Percentiles rank a stretch among this genome's conserved stretches.
Evolutionary conservation across 2,113 vertebrate species (phyloP).

Genomic region (Thermophis baileyi): DNA sequence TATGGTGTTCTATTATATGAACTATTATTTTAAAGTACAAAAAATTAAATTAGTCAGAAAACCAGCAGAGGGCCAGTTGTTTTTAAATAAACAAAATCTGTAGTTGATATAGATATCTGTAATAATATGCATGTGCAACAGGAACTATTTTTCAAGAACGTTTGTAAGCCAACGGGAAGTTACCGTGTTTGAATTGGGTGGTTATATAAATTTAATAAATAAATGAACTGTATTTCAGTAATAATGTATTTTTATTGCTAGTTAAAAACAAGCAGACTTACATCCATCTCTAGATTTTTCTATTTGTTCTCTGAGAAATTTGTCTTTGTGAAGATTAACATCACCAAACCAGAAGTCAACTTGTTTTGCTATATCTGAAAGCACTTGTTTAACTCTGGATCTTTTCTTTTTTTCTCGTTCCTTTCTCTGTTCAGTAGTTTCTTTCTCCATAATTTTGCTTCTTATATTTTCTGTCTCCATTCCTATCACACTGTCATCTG

Average conservation of each 20-base stretch:
- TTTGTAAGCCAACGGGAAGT: background rate
- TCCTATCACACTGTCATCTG: slow-evolving; percentile 61
- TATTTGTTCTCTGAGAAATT: slow-evolving; percentile 87
- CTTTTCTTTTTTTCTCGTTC: slow-evolving; percentile 94
- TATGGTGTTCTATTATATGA: background rate
- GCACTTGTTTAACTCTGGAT: slow-evolving; percentile 91
- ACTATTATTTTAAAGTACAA: background rate
- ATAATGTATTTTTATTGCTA: fast-evolving
- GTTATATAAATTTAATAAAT: background rate
- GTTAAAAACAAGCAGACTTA: slow-evolving; percentile 65
- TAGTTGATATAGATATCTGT: background rate
- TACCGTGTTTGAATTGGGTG: background rate
- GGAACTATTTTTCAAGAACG: background rate
- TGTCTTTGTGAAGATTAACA: slow-evolving; percentile 95
- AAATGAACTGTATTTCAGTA: background rate
- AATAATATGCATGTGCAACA: background rate
- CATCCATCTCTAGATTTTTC: slow-evolving; percentile 92
- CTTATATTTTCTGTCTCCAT: slow-evolving; percentile 69
- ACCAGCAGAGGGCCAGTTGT: background rate
- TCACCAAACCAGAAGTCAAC: slow-evolving; percentile 99
- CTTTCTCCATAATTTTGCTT: slow-evolving; percentile 62
- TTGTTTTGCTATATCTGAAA: slow-evolving; percentile 91
- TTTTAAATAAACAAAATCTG: background rate
- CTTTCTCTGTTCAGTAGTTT: slow-evolving; percentile 75
- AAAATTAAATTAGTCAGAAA: background rate